Base-by-base conservation (phyloP, 1,140 invertebrate species). In the Diplogasteroides magnus region DNA sequence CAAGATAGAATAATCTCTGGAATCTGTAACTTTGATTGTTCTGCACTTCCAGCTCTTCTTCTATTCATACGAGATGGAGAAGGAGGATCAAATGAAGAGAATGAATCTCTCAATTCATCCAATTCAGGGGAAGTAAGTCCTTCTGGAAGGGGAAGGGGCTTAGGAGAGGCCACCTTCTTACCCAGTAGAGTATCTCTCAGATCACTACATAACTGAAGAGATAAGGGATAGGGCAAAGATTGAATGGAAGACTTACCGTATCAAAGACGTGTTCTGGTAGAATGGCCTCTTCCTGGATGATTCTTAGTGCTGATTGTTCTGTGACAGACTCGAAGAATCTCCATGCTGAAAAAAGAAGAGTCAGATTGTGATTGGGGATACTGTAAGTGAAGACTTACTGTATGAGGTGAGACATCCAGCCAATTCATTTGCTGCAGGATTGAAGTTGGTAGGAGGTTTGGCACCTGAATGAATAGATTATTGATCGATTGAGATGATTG, bases 371-470 rank as follows among this genome's bases (percentile, higher is more conserved):
- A 29, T 71, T 65, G 6, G 27, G 2, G 15, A n/a, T 37, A 64
- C 25, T 31, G 61, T 15, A 66, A 23, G 19, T 13, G 61, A 31
- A 55, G 28, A 25, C 77, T 68, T 77, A 81, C 79, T 80, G 61
- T 81, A 81, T n/a, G 74, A 64, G 14, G 81, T 80, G 31, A 81
- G 68, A 61, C 79, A 76, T 31, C 79, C 79, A 6, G 79, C 79
- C 28, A 81, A 65, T 64, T 81, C 79, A 31, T 80, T 62, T 2
- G 81, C 77, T 14, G 79, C 79, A 3, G 79, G 78, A 75, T 76
- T 82, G 70, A 79, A 79, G 55, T 79, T 82, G 0, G 69, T 79
- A 15, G 74, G 64, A 2, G 78, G 78, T 57, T 79, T 79, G 2
- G 78, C 79, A n/a, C 77, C 77, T 27, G 65, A 66, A 66, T 6